phyloP scores from a whole-genome alignment of 2,113 vertebrate genomes.

The Xiphophorus couchianus region DNA sequence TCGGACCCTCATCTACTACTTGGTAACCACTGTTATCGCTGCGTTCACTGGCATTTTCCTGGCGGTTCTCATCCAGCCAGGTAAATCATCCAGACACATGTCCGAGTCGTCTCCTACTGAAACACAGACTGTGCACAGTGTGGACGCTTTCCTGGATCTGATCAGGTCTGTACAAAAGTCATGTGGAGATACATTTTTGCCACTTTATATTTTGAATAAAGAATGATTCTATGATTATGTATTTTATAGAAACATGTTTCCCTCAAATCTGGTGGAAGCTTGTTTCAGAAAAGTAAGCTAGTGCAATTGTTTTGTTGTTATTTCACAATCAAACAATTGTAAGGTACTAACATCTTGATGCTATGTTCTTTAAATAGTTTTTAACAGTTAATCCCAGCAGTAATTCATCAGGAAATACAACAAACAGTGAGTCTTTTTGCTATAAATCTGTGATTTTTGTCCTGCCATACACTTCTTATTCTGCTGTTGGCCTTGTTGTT shows the following conservation, averaged over 20 bases:
- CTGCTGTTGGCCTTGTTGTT: not conserved
- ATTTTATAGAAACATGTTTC: constrained; percentile 89
- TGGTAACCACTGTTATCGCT: constrained; percentile 82
- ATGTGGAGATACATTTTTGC: too few species aligned
- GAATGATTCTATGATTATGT: not conserved
- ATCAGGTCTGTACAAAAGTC: constrained; percentile 76
- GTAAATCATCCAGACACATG: constrained; percentile 19
- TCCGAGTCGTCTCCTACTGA: constrained; percentile 73
- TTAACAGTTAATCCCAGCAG: constrained; percentile 81
- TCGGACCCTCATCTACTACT: constrained; percentile 84
- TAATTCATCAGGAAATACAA: constrained; percentile 6
- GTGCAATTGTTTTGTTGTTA: not conserved
- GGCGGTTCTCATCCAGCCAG: constrained; percentile 70
- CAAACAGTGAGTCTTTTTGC: constrained; percentile 2
- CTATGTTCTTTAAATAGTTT: constrained; percentile 76
- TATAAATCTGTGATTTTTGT: not conserved
- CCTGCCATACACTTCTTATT: not conserved
- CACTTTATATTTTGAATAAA: not conserved
- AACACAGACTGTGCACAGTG: constrained; percentile 78
- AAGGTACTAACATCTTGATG: not conserved
- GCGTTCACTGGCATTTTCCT: constrained; percentile 79
- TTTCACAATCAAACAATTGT: not conserved
- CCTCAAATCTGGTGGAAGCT: constrained; percentile 90
- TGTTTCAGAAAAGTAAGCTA: constrained; percentile 91
- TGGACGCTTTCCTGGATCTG: constrained; percentile 83